Evolutionary conservation across 2,888 invertebrate species (phyloP), one percentile per base, ranked within the genome.

Genomic region (Cataglyphis rosenhaueri): DNA sequence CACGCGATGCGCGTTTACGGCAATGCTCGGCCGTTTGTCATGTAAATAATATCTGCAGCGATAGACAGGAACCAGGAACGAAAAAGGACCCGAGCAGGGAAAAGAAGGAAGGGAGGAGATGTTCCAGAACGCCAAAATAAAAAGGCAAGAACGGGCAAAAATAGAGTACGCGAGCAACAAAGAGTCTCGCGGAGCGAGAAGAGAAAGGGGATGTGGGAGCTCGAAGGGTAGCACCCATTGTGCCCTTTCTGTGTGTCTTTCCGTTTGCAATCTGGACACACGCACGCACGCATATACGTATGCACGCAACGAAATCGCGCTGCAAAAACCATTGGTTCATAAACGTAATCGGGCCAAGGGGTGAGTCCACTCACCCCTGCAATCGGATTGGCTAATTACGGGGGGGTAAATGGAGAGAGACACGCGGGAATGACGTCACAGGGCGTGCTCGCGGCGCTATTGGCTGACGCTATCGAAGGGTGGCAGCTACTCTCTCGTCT

Each of bases 351-450:
- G 62, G 29, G 21, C 81, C n/a, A 29, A 71, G 78, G 82, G 88
- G 85, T 87, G 83, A 85, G 59, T 79, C 48, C 70, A 35, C 18
- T 83, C 66, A 71, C 83, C 82, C 71, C 73, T 38, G 85, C 87
- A 83, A 90, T 88, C 89, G 91, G 90, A 94, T 94, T 94, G 94
- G 94, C 93, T 93, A 93, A 93, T 93, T 93, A 92, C 79, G 48
- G 21, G 64, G 61, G 35, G 52, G 3, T 15, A 61, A n/a, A n/a
- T 82, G 64, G 76, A 84, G 90, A 88, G 90, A 87, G 85, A 25
- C 41, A 35, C 66, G 12, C 8, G 85, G 41, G 70, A 38, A 55
- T 91, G 92, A 92, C 90, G 91, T 93, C 90, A 92, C 86, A 88
- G 92, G 93, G 93, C 92, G 93, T 92, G 91, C 90, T 88, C 90